phyloP scores from a whole-genome alignment of 2,113 vertebrate species.

The Siniperca chuatsi region DNA sequence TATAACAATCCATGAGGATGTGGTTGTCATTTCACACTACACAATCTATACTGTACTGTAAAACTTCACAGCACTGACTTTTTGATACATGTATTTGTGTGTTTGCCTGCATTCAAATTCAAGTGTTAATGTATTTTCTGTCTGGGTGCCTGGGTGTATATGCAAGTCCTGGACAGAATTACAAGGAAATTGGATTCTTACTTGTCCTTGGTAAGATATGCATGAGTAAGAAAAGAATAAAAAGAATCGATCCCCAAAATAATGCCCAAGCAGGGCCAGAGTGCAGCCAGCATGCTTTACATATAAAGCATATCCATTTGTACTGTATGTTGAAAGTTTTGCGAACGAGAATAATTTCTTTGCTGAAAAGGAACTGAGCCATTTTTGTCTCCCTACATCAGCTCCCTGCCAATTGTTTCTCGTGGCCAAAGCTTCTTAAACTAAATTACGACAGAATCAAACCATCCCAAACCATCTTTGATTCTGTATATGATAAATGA shows the following conservation, averaged over 20 bases:
- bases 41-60: not conserved
- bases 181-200: slow-evolving; percentile 58
- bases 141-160: not conserved
- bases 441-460: slow-evolving; percentile 63
- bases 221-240: slow-evolving; percentile 55
- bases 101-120: slow-evolving; percentile 20
- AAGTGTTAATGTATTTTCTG: slow-evolving; percentile 8
- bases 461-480: slow-evolving; percentile 43
- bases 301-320: slow-evolving; percentile 51
- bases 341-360: slow-evolving; percentile 34
- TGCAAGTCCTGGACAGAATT: slow-evolving; percentile 17
- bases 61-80: not conserved
- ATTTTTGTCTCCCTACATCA: slow-evolving; percentile 31
- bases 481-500: slow-evolving; percentile 74
- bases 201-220: slow-evolving; percentile 57
- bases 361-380: slow-evolving; percentile 18
- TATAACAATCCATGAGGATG: not conserved
- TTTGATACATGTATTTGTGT: not conserved
- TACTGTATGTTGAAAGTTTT: slow-evolving; percentile 37
- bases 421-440: slow-evolving; percentile 53
- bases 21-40: not conserved
- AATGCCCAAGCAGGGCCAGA: slow-evolving; percentile 33
- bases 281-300: slow-evolving; percentile 45
- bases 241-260: slow-evolving; percentile 68
- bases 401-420: slow-evolving; percentile 56